Evolutionary conservation across 2,797 vertebrate genomes (phyloP).

Genomic region (Fistularia commersonii): DNA sequence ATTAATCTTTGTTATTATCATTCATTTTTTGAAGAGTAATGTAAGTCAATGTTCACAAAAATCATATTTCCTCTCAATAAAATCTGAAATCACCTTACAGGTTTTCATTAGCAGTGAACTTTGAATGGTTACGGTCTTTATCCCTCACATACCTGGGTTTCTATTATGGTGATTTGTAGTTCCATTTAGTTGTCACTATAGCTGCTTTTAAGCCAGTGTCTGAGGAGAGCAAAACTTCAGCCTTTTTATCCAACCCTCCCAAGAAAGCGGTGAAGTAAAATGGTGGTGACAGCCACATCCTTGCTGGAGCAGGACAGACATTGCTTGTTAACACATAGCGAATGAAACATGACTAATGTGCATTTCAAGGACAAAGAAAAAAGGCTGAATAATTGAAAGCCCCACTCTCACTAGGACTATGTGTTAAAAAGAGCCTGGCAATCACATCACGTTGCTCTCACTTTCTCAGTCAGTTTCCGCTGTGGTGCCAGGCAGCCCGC

Average conservation of each 20-base stretch:
- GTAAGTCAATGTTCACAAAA: too few relatives aligned
- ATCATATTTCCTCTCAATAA: too few relatives aligned
- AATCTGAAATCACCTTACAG: too few relatives aligned
- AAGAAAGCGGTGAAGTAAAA: constrained; percentile 57
- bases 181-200: constrained; percentile 44
- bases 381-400: constrained; percentile 73
- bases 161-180: constrained; percentile 25
- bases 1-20: too few relatives aligned
- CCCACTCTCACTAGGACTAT: constrained; percentile 49
- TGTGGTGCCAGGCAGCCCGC: constrained; percentile 37
- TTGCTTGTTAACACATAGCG: constrained; percentile 65
- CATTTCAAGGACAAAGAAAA: constrained; percentile 65
- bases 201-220: constrained; percentile 38
- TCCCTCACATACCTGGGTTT: constrained; percentile 9
- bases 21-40: too few relatives aligned
- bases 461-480: constrained; percentile 61
- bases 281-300: constrained; percentile 64
- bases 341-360: constrained; percentile 65
- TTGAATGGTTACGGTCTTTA: too few relatives aligned
- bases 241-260: constrained; percentile 33
- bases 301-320: constrained; percentile 51
- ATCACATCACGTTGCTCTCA: constrained; percentile 69
- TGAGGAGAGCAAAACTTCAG: constrained; percentile 31
- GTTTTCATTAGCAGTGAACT: too few relatives aligned
- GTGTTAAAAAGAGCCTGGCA: constrained; percentile 58